Evolutionary conservation across 2,113 vertebrate species (phyloP).

Genomic region (Crotalus viridis): DNA sequence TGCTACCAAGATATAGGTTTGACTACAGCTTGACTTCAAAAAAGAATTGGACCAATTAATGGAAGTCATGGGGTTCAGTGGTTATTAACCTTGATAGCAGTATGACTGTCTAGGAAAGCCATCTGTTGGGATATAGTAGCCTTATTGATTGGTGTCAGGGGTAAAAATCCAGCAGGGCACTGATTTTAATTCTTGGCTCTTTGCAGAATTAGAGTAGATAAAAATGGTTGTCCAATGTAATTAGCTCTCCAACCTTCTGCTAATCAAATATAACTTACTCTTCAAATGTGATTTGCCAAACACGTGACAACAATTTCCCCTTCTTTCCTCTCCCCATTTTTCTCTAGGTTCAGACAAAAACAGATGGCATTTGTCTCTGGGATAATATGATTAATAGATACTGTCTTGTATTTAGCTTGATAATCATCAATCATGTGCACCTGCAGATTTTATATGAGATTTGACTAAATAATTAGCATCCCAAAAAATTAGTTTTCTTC

Average conservation of each 20-base stretch:
- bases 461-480: background rate
- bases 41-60: background rate
- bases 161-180: background rate
- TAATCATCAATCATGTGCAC: background rate
- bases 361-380: background rate
- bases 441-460: background rate
- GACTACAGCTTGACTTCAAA: background rate
- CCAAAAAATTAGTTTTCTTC: background rate
- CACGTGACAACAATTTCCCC: background rate
- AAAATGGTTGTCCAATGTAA: background rate
- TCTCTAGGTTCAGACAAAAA: background rate
- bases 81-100: background rate
- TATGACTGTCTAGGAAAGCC: background rate
- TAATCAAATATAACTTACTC: background rate
- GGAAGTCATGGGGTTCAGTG: background rate
- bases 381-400: background rate
- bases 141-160: background rate
- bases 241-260: background rate
- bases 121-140: background rate
- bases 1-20: no score
- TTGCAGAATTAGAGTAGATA: background rate
- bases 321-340: background rate
- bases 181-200: background rate
- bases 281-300: background rate
- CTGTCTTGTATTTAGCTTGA: background rate